A percentile compares a stretch with the other conserved stretches of the same genome.
Evolutionary conservation across 2,888 invertebrate genomes (phyloP).

Genomic region (Apodemia hepburni): DNA sequence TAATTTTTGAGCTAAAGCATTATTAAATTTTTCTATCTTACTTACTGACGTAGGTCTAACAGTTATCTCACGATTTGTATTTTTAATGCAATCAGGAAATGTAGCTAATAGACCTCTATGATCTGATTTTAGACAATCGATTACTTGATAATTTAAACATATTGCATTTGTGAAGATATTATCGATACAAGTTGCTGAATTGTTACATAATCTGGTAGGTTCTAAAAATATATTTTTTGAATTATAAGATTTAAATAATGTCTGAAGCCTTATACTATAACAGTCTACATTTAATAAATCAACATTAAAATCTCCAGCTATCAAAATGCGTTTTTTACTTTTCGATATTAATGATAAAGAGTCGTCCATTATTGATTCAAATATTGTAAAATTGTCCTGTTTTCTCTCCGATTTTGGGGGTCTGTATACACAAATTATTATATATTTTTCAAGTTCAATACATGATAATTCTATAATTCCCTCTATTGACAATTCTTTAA

Average conservation of each 20-base stretch:
- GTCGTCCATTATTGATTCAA: constrained; percentile 3
- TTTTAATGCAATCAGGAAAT: background rate
- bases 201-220: background rate
- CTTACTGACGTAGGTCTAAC: background rate
- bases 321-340: background rate
- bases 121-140: background rate
- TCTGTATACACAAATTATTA: constrained; percentile 4
- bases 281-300: background rate
- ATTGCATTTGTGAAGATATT: background rate
- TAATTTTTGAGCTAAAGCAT: background rate
- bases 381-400: background rate
- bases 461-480: background rate
- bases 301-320: constrained; percentile 1
- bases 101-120: background rate
- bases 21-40: background rate
- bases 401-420: background rate
- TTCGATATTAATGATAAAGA: background rate
- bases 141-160: background rate
- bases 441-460: background rate
- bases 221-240: background rate
- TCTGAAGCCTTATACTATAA: background rate
- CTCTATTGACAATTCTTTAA: background rate
- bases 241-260: background rate
- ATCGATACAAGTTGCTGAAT: background rate
- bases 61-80: background rate